Evolutionary conservation across 2,888 invertebrate genomes (phyloP).

Genomic region (Ceramica pisi): DNA sequence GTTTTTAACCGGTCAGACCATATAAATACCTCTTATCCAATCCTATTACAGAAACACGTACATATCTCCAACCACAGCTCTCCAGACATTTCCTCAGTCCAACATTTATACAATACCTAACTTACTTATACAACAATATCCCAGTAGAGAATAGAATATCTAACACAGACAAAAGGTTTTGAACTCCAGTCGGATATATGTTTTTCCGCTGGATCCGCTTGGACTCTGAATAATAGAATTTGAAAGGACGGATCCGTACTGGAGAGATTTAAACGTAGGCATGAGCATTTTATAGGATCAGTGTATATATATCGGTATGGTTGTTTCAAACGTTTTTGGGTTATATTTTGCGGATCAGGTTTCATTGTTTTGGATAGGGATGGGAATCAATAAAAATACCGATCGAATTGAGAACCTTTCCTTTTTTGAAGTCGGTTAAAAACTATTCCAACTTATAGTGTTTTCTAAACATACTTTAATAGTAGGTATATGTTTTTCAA

Average conservation of each 20-base stretch:
- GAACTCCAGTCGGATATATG: slow-evolving; percentile 50
- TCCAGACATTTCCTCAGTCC: background rate
- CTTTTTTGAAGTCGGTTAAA: too few species aligned
- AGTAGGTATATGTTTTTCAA: too few species aligned
- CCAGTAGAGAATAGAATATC: slow-evolving; percentile 51
- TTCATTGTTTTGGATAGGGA: slow-evolving; percentile 1
- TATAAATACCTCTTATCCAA: background rate
- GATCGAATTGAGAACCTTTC: too few species aligned
- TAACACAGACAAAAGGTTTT: slow-evolving; percentile 54
- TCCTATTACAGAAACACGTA: background rate
- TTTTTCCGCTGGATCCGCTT: slow-evolving; percentile 59
- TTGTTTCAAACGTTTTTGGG: background rate
- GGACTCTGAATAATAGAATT: slow-evolving; percentile 71
- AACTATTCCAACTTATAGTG: too few species aligned
- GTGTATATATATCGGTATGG: background rate
- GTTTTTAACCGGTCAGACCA: too few species aligned
- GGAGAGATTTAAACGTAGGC: slow-evolving; percentile 36
- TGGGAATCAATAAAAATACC: background rate
- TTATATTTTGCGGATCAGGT: background rate
- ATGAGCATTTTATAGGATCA: slow-evolving; percentile 5
- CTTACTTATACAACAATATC: slow-evolving; percentile 49
- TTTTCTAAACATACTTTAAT: too few species aligned
- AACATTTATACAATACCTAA: slow-evolving; percentile 28
- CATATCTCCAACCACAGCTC: slow-evolving; percentile 2
- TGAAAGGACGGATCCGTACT: slow-evolving; percentile 51